Evolutionary conservation across 1,140 invertebrate genomes (phyloP).

Genomic region (Drosophila ohnishii): DNA sequence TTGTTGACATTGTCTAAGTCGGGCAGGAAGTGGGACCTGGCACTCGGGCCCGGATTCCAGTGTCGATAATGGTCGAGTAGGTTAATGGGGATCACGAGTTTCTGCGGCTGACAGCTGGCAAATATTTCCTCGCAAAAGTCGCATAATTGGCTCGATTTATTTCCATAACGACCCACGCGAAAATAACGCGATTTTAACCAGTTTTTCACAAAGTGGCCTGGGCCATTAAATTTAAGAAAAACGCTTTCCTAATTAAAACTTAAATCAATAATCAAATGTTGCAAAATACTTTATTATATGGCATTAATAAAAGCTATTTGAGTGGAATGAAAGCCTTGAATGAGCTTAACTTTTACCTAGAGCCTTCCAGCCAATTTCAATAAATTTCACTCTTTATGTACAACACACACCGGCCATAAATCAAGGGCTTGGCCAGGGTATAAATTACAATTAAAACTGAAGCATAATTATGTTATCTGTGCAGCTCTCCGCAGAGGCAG

Average conservation of each 20-base stretch:
- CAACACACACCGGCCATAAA: constrained; percentile 50
- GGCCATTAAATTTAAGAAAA: constrained; percentile 17
- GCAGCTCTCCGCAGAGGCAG: constrained; percentile 38
- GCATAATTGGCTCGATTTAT: constrained; percentile 33
- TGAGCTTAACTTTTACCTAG: constrained; percentile 5
- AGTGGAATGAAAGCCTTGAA: not conserved
- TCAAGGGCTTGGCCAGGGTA: constrained; percentile 55
- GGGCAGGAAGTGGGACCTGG: constrained; percentile 19
- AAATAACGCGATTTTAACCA: constrained; percentile 16
- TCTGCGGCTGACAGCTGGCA: constrained; percentile 47
- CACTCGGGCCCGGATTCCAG: constrained; percentile 1
- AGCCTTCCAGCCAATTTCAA: constrained; percentile 16
- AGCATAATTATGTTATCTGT: constrained; percentile 67
- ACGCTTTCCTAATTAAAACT: not conserved
- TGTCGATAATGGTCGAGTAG: constrained; percentile 37
- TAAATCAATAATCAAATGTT: constrained; percentile 3
- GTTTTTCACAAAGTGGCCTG: not conserved
- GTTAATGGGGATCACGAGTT: constrained; percentile 40
- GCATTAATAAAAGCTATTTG: not conserved
- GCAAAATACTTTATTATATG: not conserved
- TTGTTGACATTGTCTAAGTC: constrained; percentile 65
- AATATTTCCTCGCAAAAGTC: constrained; percentile 35
- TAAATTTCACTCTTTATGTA: constrained; percentile 18
- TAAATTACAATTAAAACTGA: constrained; percentile 77
- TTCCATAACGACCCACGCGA: constrained; percentile 19